Conservation (phyloP, 1,140 invertebrate species). For the Semibalanus balanoides region DNA sequence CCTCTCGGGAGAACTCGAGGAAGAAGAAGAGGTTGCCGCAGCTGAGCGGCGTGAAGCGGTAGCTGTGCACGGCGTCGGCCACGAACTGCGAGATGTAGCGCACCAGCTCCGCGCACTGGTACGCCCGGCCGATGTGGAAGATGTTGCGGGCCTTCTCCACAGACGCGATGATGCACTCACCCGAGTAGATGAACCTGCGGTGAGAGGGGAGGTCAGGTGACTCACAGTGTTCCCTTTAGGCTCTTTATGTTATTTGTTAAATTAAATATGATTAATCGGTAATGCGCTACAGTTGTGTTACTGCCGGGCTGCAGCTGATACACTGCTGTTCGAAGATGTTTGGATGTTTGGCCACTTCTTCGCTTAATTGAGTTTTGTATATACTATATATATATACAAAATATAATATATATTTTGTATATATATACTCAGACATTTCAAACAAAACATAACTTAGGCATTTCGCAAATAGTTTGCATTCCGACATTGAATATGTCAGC, state of each 20-base stretch:
- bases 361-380: conserved; percentile 8
- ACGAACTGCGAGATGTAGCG: conserved; percentile 18
- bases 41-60: conserved; percentile 13
- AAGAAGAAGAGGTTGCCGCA: conserved; percentile 19
- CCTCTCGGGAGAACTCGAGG: conserved; percentile 17
- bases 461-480: no score
- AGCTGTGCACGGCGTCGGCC: conserved; percentile 18
- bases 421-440: no score
- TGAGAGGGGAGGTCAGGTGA: not conserved
- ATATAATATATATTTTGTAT: no score
- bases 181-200: conserved; percentile 22
- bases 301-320: no score
- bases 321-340: no score
- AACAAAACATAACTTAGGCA: no score
- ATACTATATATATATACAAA: not conserved
- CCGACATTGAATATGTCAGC: no score
- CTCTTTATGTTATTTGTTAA: no score
- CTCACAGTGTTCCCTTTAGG: no score
- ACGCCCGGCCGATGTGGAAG: conserved; percentile 17
- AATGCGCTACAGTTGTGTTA: no score
- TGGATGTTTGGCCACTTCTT: no score
- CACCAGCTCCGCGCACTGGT: conserved; percentile 16
- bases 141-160: conserved; percentile 18
- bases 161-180: conserved; percentile 14
- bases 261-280: no score